Percentiles rank a stretch among this genome's conserved stretches.
phyloP scores from a whole-genome alignment of 2,113 vertebrate species.

The Cyphomyrus plagiostoma region DNA sequence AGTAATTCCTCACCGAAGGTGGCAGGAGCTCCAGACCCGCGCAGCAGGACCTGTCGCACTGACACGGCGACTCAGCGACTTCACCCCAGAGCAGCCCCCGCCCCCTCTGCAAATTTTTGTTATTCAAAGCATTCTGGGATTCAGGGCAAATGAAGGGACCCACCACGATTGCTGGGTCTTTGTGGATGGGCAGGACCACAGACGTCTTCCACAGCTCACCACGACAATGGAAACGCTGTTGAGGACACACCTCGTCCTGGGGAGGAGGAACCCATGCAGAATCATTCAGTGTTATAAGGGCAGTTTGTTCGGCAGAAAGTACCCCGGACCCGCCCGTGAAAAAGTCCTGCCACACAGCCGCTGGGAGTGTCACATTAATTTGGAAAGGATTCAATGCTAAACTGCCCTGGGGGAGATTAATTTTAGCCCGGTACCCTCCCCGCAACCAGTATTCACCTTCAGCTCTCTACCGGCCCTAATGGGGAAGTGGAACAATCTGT shows the following conservation, averaged over 20 bases:
- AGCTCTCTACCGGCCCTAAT: neutral
- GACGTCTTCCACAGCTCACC: neutral
- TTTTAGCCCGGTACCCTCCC: neutral
- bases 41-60: neutral
- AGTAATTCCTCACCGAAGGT: neutral
- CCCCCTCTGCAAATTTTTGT: slow-evolving; percentile 8
- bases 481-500: neutral
- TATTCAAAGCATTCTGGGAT: slow-evolving; percentile 15
- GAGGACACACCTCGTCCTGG: neutral
- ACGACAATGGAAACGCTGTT: neutral
- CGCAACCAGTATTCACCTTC: neutral
- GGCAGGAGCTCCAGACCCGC: neutral
- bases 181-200: neutral
- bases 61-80: neutral
- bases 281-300: neutral
- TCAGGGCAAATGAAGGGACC: neutral
- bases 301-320: slow-evolving; percentile 16
- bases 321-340: neutral
- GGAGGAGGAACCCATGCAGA: neutral
- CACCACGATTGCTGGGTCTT: neutral
- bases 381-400: neutral
- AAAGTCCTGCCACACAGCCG: neutral
- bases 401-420: neutral
- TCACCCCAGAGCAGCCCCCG: neutral
- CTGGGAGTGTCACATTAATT: neutral